These are phyloP conservation scores for Corbicula japonica DNA, from an alignment of 2,888 invertebrate genomes.

Conservation along the genomic window DNA sequence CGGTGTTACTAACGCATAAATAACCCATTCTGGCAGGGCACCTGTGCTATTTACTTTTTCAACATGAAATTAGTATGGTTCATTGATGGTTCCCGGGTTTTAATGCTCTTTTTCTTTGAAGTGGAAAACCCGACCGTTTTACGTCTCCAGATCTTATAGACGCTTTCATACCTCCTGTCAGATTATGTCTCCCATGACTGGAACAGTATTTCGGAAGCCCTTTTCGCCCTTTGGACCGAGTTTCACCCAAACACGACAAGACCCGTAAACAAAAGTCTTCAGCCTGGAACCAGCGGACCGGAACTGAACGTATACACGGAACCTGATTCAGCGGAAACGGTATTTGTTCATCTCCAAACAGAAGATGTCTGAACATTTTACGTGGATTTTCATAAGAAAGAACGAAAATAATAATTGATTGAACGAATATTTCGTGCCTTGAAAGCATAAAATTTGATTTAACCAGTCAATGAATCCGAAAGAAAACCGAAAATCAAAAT, in stretches of 20 bases:
- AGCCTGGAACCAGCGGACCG: conserved; percentile 13
- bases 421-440: conserved; percentile 54
- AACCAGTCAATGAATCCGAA: conserved; percentile 51
- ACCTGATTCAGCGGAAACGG: conserved; percentile 51
- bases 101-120: conserved; percentile 49
- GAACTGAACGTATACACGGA: conserved; percentile 48
- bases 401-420: conserved; percentile 45
- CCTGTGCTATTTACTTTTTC: conserved; percentile 54
- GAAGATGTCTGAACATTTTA: conserved; percentile 52
- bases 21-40: conserved; percentile 33
- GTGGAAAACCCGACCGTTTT: conserved; percentile 54
- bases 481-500: conserved; percentile 57
- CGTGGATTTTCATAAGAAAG: conserved; percentile 48
- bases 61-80: conserved; percentile 52
- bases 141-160: conserved; percentile 31
- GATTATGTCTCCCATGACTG: conserved; percentile 34
- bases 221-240: conserved; percentile 19
- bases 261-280: conserved; percentile 35
- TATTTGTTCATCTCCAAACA: conserved; percentile 48
- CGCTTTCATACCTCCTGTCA: conserved; percentile 54
- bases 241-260: conserved; percentile 43
- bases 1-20: not conserved
- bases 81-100: conserved; percentile 47
- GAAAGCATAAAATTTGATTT: conserved; percentile 63
- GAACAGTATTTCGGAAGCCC: conserved; percentile 49